These are phyloP conservation scores for Oophaga sylvatica DNA, from an alignment of 2,797 vertebrate genomes.

Conservation along the genomic window DNA sequence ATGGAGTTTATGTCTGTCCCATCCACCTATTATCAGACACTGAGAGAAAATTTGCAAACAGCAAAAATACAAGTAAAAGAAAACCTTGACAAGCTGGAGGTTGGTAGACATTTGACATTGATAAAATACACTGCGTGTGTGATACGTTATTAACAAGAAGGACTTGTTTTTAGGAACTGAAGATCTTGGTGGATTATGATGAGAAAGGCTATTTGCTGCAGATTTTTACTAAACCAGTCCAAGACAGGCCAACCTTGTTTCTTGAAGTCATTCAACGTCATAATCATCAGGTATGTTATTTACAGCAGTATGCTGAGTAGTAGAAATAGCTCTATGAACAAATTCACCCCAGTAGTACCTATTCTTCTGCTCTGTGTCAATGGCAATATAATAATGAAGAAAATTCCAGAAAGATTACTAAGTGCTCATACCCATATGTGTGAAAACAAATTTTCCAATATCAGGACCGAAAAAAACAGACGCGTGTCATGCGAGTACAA, in stretches of 20 bases:
- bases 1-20: conserved; percentile 91
- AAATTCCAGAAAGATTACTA: background rate
- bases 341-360: background rate
- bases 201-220: conserved; percentile 96
- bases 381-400: background rate
- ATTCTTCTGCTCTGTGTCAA: background rate
- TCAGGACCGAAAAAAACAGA: no score
- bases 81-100: conserved; percentile 84
- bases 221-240: conserved; percentile 96
- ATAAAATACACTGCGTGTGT: background rate
- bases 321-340: background rate
- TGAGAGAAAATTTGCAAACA: conserved; percentile 83
- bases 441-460: no score
- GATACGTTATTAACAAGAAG: background rate
- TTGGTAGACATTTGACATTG: conserved; percentile 65
- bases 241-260: conserved; percentile 95
- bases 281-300: conserved; percentile 86
- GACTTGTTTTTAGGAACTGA: conserved; percentile 80
- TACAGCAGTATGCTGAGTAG: no score
- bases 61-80: conserved; percentile 89
- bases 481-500: no score
- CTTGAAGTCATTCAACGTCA: conserved; percentile 95
- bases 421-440: no score
- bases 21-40: conserved; percentile 84
- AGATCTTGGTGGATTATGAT: conserved; percentile 93